Percentiles rank a stretch among this genome's conserved stretches.
These are phyloP conservation scores for Heliconius nattereri DNA, from an alignment of 1,140 invertebrate genomes.

Conservation along the genomic window DNA sequence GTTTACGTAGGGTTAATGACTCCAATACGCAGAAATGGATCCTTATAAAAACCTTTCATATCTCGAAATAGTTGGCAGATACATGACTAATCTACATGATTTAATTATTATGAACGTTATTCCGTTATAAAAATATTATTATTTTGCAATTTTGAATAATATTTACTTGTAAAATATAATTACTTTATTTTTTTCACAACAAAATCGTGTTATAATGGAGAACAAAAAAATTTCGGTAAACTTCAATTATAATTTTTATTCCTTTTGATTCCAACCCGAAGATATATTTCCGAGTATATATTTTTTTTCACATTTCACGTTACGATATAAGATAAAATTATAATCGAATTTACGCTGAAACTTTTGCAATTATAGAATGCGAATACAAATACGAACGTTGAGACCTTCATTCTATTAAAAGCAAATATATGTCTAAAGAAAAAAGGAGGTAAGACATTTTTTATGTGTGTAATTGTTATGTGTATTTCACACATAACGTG, in stretches of 20 bases:
- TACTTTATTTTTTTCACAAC: not conserved
- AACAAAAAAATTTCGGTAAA: not conserved
- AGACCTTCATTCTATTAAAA: no score
- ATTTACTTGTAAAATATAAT: not conserved
- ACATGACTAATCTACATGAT: not conserved
- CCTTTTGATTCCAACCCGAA: no score
- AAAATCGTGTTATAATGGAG: not conserved
- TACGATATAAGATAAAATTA: no score
- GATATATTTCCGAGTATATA: no score
- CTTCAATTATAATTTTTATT: not conserved
- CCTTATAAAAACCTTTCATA: not conserved
- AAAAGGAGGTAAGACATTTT: no score
- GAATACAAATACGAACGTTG: no score
- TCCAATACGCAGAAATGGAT: conserved; percentile 3
- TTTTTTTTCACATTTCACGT: no score
- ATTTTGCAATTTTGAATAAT: not conserved
- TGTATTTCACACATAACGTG: no score
- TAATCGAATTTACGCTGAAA: no score
- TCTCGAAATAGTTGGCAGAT: not conserved
- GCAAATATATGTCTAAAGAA: no score
- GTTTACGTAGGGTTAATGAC: not conserved
- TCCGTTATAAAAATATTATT: not conserved
- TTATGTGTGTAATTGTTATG: no score
- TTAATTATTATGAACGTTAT: not conserved
- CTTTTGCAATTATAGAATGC: no score